These are phyloP conservation scores for Meiosimyza platycephala DNA, from an alignment of 2,888 invertebrate species.

Conservation along the genomic window DNA sequence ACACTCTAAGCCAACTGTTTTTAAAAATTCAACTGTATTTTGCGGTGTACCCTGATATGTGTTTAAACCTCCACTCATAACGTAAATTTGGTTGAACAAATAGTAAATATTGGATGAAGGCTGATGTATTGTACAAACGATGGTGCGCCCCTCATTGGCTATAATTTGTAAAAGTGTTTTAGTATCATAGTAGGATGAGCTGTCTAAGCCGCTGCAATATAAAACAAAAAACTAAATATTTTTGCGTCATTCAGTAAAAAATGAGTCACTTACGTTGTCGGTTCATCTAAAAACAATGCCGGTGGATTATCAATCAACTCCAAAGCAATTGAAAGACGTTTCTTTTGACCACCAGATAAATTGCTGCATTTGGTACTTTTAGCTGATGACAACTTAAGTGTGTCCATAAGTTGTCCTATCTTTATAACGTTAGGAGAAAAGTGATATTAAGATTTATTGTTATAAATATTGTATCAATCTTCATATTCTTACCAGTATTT, in stretches of 20 bases:
- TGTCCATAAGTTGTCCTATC: conserved; percentile 86
- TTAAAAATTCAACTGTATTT: conserved; percentile 84
- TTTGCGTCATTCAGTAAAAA: background rate
- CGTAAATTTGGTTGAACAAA: conserved; percentile 91
- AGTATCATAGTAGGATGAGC: conserved; percentile 85
- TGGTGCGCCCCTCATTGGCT: conserved; percentile 85
- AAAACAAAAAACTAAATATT: background rate
- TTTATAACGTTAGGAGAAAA: conserved; percentile 59
- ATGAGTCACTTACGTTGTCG: conserved; percentile 83
- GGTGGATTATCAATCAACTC: conserved; percentile 96
- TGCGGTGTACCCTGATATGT: conserved; percentile 87
- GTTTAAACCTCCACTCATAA: conserved; percentile 87
- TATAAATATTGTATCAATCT: background rate
- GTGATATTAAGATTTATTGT: background rate
- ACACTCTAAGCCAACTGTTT: conserved; percentile 82
- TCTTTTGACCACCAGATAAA: conserved; percentile 93
- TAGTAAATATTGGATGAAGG: conserved; percentile 91
- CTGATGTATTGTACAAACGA: conserved; percentile 96
- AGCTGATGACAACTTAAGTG: conserved; percentile 78
- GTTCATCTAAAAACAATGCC: conserved; percentile 93
- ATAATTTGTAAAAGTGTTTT: conserved; percentile 81
- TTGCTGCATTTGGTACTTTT: conserved; percentile 81
- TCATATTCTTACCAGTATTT: conserved; percentile 73
- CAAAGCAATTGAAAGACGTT: conserved; percentile 90
- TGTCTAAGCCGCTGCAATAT: conserved; percentile 82